phyloP scores from a whole-genome alignment of 2,888 invertebrate genomes.

The Fragum sueziense region DNA sequence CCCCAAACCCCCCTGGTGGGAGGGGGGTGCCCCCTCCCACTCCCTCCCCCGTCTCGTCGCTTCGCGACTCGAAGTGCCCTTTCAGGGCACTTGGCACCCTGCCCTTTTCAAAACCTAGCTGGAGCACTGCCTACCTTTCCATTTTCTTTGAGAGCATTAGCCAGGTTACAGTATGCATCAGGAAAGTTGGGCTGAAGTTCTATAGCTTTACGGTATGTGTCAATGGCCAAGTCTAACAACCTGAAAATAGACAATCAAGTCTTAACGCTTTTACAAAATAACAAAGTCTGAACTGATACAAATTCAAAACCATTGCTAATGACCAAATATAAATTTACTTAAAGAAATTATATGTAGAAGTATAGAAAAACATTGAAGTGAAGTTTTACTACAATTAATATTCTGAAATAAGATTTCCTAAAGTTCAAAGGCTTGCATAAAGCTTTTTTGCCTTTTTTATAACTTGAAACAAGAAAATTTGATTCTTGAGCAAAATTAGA shows the following conservation, averaged over 20 bases:
- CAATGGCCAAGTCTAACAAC: constrained; percentile 98
- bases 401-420: not conserved
- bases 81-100: too few relatives aligned
- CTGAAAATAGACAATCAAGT: constrained; percentile 80
- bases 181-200: constrained; percentile 99
- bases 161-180: constrained; percentile 99
- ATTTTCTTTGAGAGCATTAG: constrained; percentile 99
- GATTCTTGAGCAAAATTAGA: not conserved
- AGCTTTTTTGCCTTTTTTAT: not conserved
- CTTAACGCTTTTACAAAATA: not conserved
- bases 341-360: not conserved
- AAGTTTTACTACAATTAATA: not conserved
- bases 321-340: not conserved
- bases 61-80: too few relatives aligned
- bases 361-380: not conserved
- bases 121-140: constrained; percentile 90
- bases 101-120: too few relatives aligned
- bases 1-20: too few relatives aligned
- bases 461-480: not conserved
- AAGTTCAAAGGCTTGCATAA: not conserved
- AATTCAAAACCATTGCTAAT: not conserved
- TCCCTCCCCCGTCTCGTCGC: too few relatives aligned
- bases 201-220: constrained; percentile 98
- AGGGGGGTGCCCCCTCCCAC: too few relatives aligned
- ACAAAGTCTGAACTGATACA: not conserved